These are phyloP conservation scores for Solenodon paradoxus DNA, from an alignment of 2,113 vertebrate species.

Conservation along the genomic window DNA sequence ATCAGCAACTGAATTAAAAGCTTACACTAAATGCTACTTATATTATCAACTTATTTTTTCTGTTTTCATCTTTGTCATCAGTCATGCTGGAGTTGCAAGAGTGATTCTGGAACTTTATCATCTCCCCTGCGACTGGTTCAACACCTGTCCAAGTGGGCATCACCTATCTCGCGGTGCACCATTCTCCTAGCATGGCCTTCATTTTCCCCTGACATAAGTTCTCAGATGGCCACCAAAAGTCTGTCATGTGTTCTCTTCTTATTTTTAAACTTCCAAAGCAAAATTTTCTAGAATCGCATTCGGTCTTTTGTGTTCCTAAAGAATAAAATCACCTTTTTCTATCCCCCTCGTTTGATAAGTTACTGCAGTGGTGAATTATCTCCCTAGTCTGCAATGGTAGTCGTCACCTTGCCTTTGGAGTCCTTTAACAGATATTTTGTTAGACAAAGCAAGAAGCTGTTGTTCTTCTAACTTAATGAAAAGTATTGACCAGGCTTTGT, in stretches of 20 bases:
- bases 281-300: background rate
- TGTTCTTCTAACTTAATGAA: background rate
- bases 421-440: background rate
- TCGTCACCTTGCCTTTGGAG: background rate
- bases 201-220: background rate
- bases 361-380: background rate
- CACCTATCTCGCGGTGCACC: background rate
- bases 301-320: background rate
- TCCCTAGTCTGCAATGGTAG: background rate
- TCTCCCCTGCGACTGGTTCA: background rate
- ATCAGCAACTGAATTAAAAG: conserved; percentile 13
- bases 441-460: background rate
- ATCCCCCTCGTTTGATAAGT: background rate
- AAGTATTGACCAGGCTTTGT: background rate
- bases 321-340: background rate
- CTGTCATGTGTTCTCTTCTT: background rate
- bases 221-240: background rate
- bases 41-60: background rate
- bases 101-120: background rate
- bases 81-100: background rate
- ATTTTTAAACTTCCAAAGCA: background rate
- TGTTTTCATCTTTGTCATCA: background rate
- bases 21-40: background rate
- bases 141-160: background rate
- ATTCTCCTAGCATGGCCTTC: background rate